A percentile compares a stretch with the other conserved stretches of the same genome.
These are phyloP conservation scores for Mesocentrotus franciscanus DNA, from an alignment of 53 echinoderm and acorn worm genomes.

Conservation along the genomic window DNA sequence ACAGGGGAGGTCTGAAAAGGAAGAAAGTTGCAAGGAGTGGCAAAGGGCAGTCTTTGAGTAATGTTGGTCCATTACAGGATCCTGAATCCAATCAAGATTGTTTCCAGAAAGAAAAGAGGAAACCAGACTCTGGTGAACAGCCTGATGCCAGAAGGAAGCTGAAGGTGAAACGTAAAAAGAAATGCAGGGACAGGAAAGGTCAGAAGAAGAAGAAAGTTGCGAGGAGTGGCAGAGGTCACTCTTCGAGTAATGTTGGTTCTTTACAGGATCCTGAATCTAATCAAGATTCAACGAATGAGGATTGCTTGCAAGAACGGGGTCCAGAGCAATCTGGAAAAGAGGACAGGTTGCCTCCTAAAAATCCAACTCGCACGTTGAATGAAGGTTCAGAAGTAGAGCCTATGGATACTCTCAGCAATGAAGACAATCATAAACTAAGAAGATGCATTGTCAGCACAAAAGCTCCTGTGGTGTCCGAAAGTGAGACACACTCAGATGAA, in stretches of 20 bases:
- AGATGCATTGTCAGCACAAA: too few species aligned
- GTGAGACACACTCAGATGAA: slow-evolving; percentile 19
- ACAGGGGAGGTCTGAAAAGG: neutral
- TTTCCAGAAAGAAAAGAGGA: too few species aligned
- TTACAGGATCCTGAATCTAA: neutral
- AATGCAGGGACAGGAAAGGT: neutral
- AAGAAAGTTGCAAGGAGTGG: neutral
- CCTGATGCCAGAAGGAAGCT: neutral
- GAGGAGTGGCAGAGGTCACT: neutral
- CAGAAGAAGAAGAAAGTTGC: neutral
- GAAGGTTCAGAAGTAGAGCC: too few species aligned
- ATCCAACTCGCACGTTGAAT: too few species aligned
- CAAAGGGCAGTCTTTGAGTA: neutral
- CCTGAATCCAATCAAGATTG: neutral
- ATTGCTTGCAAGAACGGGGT: neutral
- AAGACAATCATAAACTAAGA: too few species aligned
- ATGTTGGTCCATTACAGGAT: neutral
- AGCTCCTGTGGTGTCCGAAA: neutral
- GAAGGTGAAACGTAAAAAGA: neutral
- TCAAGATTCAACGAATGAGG: neutral
- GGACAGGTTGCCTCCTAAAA: too few species aligned
- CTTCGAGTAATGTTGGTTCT: neutral
- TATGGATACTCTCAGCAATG: too few species aligned
- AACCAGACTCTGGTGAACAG: neutral
- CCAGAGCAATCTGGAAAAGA: neutral